These are phyloP conservation scores for Asbolus verrucosus DNA, from an alignment of 1,140 invertebrate genomes.

Conservation along the genomic window DNA sequence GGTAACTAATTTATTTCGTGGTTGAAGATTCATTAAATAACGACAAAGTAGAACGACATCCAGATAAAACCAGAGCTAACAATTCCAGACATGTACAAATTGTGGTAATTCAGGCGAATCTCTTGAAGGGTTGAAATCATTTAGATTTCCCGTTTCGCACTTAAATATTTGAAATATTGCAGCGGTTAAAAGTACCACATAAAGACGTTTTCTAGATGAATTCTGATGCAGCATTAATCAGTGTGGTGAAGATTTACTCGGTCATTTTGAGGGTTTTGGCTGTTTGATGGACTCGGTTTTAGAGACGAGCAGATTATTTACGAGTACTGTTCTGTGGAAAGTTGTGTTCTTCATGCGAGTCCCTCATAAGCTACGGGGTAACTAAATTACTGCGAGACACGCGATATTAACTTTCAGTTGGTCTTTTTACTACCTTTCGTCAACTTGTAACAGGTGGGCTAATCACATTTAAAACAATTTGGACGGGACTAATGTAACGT, in stretches of 20 bases:
- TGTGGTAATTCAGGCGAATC: constrained; percentile 20
- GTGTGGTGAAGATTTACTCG: not conserved
- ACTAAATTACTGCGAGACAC: not conserved
- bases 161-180: not conserved
- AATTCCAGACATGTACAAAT: constrained; percentile 22
- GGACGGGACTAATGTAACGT: not conserved
- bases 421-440: constrained; percentile 13
- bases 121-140: constrained; percentile 18
- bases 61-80: constrained; percentile 33
- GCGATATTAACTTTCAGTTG: constrained; percentile 16
- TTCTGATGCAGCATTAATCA: constrained; percentile 6
- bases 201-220: not conserved
- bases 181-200: not conserved
- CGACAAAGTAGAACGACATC: constrained; percentile 22
- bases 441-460: constrained; percentile 1
- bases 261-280: not conserved
- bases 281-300: not conserved
- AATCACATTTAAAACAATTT: constrained; percentile 23
- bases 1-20: constrained; percentile 19
- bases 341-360: constrained; percentile 9
- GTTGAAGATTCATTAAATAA: constrained; percentile 20
- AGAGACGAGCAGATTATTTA: not conserved
- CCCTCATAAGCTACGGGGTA: not conserved
- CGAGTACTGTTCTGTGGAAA: not conserved
- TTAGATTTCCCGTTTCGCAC: constrained; percentile 13